A percentile compares a stretch with the other conserved stretches of the same genome.
Evolutionary conservation across 2,113 vertebrate genomes (phyloP).

Genomic region (Semnornis frantzii): DNA sequence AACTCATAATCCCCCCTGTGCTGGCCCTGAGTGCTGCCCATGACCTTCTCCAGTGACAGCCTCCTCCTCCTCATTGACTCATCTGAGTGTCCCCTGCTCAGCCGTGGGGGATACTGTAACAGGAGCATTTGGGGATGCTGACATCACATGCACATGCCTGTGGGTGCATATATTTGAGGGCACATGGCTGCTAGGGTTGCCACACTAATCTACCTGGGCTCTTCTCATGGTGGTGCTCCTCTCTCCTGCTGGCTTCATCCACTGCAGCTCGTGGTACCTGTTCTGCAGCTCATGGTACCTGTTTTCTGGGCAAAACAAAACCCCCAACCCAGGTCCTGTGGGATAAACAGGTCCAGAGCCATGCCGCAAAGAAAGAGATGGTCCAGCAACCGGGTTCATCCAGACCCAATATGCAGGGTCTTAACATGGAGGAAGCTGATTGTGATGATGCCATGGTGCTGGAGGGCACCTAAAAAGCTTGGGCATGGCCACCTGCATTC

Average conservation of each 20-base stretch:
- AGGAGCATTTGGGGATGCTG: background rate
- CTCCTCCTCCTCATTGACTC: background rate
- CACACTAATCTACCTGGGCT: background rate
- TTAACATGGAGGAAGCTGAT: background rate
- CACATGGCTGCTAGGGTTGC: background rate
- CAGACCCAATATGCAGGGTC: background rate
- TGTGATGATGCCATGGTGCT: fast-evolving
- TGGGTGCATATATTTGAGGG: background rate
- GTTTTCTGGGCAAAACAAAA: background rate
- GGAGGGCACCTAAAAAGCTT: background rate
- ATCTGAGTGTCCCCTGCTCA: background rate
- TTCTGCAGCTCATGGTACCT: background rate
- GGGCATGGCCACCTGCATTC: background rate
- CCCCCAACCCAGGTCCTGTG: fast-evolving
- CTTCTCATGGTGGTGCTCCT: background rate
- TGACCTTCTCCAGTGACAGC: constrained; percentile 35
- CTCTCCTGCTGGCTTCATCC: background rate
- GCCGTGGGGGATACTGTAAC: background rate
- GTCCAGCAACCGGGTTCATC: background rate
- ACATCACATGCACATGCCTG: background rate
- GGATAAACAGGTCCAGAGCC: background rate
- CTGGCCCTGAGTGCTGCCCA: background rate
- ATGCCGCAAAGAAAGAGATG: background rate
- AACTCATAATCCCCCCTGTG: fast-evolving
- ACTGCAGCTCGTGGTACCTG: no score